Base-by-base conservation (phyloP, 2,888 invertebrate genomes). In the Rhagophthalmus giganteus region DNA sequence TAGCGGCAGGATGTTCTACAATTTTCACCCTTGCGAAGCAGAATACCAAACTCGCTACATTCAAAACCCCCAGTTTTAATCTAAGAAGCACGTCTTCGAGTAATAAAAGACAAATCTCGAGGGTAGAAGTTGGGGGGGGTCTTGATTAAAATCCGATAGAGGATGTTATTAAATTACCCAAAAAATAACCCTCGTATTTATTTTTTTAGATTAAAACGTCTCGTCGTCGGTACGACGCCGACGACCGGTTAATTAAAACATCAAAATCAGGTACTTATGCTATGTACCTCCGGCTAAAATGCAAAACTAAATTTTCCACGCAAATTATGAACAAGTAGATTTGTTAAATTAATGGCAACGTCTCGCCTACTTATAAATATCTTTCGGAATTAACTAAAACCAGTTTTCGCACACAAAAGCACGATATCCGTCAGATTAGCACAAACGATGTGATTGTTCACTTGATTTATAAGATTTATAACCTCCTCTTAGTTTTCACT, bases 401-500 rank as follows among this genome's bases (percentile, higher is more conserved):
- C n/a, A n/a, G n/a, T n/a, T n/a, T n/a, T n/a, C n/a, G n/a, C n/a
- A n/a, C n/a, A n/a, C n/a, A n/a, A n/a, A n/a, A n/a, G n/a, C 33
- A 33, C 33, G 33, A 15, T 9, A 7, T 15, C 26, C 16, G 37
- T 37, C 38, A 27, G 38, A 26, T 38, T 38, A 38, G 7, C 27
- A 11, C 38, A 27, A n/a, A 27, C 35, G 38, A 9, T n/a, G 13
- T 25, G 38, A 27, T 38, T 38, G 27, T 38, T 37, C 38, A 13
- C 14, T 14, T 27, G 38, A 39, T 39, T 39, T 30, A 39, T 39
- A 30, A 28, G 39, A 39, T 28, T 14, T 14, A 39, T 39, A 15
- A 39, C 28, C 28, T 25, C 16, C 28, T 39, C 15, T 38, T 39
- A 28, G 39, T 39, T 39, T 39, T 39, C 39, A 30, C 39, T 28